phyloP scores from a whole-genome alignment of 1,140 invertebrate species.

The Sycophila sp. region DNA sequence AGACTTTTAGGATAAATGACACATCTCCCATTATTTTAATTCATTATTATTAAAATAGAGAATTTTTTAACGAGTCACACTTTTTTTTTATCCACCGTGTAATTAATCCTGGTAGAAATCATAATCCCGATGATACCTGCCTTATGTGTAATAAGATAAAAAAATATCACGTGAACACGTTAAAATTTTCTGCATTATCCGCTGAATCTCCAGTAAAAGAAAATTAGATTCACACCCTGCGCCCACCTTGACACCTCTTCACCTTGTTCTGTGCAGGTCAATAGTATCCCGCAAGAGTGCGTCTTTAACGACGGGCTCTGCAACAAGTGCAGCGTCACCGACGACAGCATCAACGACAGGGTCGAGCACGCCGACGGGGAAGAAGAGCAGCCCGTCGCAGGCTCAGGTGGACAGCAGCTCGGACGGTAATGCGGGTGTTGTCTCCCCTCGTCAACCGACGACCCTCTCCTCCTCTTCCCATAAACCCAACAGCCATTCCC shows the following conservation, averaged over 20 bases:
- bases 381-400: conserved; percentile 48
- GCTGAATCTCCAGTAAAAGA: too few species aligned
- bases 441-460: conserved; percentile 66
- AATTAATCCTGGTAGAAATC: too few species aligned
- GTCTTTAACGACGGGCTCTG: conserved; percentile 11
- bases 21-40: too few species aligned
- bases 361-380: conserved; percentile 45
- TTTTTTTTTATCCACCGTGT: too few species aligned
- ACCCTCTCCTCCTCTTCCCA: conserved; percentile 62
- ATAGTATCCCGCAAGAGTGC: conserved; percentile 22
- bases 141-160: too few species aligned
- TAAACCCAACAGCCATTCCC: conserved; percentile 51
- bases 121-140: too few species aligned
- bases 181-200: too few species aligned
- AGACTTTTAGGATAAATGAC: too few species aligned
- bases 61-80: too few species aligned
- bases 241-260: neutral
- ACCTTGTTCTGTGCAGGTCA: conserved; percentile 31
- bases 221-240: neutral
- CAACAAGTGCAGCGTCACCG: neutral
- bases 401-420: conserved; percentile 67
- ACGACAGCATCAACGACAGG: neutral
- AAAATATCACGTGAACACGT: too few species aligned
- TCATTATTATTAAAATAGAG: too few species aligned
- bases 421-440: conserved; percentile 71